A percentile compares a stretch with the other conserved stretches of the same genome.
These are phyloP conservation scores for Gymnothorax javanicus DNA, from an alignment of 2,797 vertebrate species.

Conservation along the genomic window DNA sequence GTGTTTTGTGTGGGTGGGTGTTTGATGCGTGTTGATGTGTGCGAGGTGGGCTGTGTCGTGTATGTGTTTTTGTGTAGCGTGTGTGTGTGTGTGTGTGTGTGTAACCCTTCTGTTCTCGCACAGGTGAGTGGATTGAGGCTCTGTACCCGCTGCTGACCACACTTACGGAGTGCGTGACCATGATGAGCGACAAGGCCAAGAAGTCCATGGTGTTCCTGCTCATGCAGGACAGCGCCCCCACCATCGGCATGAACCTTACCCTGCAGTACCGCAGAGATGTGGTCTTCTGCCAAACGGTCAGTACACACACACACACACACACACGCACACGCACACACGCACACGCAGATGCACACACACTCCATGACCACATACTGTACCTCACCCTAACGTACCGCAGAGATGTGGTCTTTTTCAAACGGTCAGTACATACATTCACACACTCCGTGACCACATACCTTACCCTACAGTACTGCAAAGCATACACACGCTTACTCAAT, in stretches of 20 bases:
- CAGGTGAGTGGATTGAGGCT: constrained; percentile 96
- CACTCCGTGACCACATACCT: too few relatives aligned
- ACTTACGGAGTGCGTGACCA: constrained; percentile 89
- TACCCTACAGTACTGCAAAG: too few relatives aligned
- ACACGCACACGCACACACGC: not conserved
- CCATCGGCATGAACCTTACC: constrained; percentile 88
- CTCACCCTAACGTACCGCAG: not conserved
- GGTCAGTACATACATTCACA: too few relatives aligned
- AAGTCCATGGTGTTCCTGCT: constrained; percentile 97
- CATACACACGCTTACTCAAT: too few relatives aligned
- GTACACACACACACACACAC: constrained; percentile 46
- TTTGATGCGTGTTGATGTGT: not conserved
- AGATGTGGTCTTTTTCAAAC: not conserved
- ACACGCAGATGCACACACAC: not conserved
- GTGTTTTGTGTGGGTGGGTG: not conserved
- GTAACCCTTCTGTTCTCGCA: constrained; percentile 25
- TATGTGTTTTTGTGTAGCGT: not conserved
- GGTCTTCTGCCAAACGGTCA: constrained; percentile 97
- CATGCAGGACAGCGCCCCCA: constrained; percentile 96
- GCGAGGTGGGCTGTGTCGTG: not conserved
- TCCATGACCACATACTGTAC: not conserved
- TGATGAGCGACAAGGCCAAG: constrained; percentile 98
- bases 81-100: not conserved
- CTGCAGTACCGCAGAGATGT: constrained; percentile 96
- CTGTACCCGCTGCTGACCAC: constrained; percentile 92